Evolutionary conservation across 2,113 vertebrate species (phyloP).

Genomic region (Sander vitreus): DNA sequence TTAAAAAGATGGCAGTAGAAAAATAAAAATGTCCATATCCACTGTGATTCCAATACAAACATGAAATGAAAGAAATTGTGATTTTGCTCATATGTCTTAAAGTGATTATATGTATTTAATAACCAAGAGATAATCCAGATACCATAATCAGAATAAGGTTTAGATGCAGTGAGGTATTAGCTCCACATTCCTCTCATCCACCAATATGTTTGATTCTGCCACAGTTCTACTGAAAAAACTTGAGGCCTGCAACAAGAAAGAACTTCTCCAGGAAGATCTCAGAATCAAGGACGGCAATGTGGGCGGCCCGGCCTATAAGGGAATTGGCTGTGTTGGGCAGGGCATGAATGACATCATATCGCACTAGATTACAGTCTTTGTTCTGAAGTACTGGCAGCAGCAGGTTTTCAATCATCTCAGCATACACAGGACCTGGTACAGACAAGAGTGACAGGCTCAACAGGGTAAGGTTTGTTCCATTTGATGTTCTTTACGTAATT

Average conservation of each 20-base stretch:
- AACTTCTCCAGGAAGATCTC: conserved; percentile 99
- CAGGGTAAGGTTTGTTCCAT: not conserved
- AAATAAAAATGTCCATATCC: conserved; percentile 92
- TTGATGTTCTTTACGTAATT: not conserved
- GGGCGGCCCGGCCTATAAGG: conserved; percentile 96
- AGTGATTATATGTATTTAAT: conserved; percentile 90
- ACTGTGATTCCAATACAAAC: conserved; percentile 86
- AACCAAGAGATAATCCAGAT: conserved; percentile 86
- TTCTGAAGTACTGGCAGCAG: conserved; percentile 96
- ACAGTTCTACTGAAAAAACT: conserved; percentile 94
- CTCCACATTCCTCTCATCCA: conserved; percentile 72
- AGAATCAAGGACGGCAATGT: conserved; percentile 98
- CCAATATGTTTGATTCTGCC: conserved; percentile 40
- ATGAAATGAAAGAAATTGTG: conserved; percentile 80
- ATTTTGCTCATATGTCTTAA: conserved; percentile 78
- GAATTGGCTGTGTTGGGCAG: conserved; percentile 99
- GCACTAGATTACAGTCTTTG: conserved; percentile 95
- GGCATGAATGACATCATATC: conserved; percentile 97
- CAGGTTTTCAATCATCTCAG: conserved; percentile 99
- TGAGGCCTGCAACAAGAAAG: conserved; percentile 97
- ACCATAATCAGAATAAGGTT: conserved; percentile 86
- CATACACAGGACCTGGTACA: conserved; percentile 92
- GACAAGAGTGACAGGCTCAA: not conserved
- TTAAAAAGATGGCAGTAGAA: conserved; percentile 90
- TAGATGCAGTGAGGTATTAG: conserved; percentile 94